These are phyloP conservation scores for Microctenopoma stevenorrisi DNA, from an alignment of 2,797 vertebrate species.

Conservation along the genomic window DNA sequence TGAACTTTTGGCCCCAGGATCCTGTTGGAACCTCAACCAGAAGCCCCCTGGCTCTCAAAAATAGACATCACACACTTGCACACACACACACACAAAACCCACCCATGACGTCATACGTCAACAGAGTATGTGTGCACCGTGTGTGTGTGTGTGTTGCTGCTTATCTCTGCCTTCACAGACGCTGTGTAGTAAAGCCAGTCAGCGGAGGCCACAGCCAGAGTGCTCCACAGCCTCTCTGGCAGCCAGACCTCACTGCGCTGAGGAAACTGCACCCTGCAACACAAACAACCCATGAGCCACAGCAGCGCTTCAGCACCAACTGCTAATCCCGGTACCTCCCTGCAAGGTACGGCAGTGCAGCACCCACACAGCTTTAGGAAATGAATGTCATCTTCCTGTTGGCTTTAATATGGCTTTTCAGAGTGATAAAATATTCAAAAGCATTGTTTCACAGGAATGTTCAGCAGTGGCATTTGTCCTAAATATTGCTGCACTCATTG, in stretches of 20 bases:
- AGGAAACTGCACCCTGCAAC: constrained; percentile 77
- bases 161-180: constrained; percentile 77
- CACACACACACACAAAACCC: constrained; percentile 55
- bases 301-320: constrained; percentile 44
- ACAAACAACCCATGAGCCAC: constrained; percentile 74
- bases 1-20: constrained; percentile 76
- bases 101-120: constrained; percentile 67
- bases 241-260: constrained; percentile 55
- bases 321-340: constrained; percentile 66
- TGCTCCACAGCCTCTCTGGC: constrained; percentile 60
- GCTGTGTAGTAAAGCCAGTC: constrained; percentile 71
- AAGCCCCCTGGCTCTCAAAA: constrained; percentile 72
- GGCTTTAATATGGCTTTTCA: constrained; percentile 62
- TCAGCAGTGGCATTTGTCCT: constrained; percentile 65
- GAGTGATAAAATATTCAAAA: constrained; percentile 76
- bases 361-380: constrained; percentile 64
- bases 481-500: constrained; percentile 76
- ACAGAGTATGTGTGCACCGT: constrained; percentile 20
- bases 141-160: constrained; percentile 48
- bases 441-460: constrained; percentile 65
- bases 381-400: constrained; percentile 34
- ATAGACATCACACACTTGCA: constrained; percentile 65
- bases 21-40: constrained; percentile 68
- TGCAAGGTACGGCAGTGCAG: constrained; percentile 51
- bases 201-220: constrained; percentile 67